Base-by-base conservation (phyloP, 2,113 vertebrate species). In the Phalacrocorax carbo region DNA sequence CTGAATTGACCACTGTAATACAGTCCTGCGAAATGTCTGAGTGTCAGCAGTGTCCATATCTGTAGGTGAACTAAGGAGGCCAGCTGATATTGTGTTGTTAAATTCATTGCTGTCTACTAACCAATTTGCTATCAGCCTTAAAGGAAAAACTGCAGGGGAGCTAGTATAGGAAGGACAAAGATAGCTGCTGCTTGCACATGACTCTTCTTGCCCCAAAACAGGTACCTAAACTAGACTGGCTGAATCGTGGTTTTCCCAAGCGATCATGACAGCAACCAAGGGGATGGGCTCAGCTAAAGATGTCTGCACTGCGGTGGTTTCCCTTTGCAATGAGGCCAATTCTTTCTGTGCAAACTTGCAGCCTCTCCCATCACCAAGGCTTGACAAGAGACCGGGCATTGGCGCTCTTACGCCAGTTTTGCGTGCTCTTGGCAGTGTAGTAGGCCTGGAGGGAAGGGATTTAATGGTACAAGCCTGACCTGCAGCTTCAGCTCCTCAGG, bases 11-110 rank as follows among this genome's bases (percentile, higher is more conserved):
- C 21, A 22, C 30, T 54, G 27, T 52, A 69, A 81, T 21, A 40
- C 36, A 55, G 36, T 64, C 52, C 27, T 65, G 44, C 5, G 79
- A 78, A 79, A 75, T 61, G 27, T 88, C 60, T 0, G 0, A 64
- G 7, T 15, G 32, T 76, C 2, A 4, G 21, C 32, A 11, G 22
- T 1, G 0, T 76, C n/a, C 9, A 5, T 38, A 11, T 44, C 46
- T 86, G 19, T 51, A 26, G 71, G 26, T 26, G 19, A 76, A 72
- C 60, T 72, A 61, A 79, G 48, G 40, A 85, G 36, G n/a, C 11
- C 13, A 82, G 17, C 17, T 87, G 21, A 52, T 82, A 54, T 40
- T n/a, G 19, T 52, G 5, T 62, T 13, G 42, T n/a, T 82, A 83
- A 87, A 77, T 10, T 3, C 13, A 29, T 42, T 88, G 23, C 27